phyloP scores from a whole-genome alignment of 2,113 vertebrate genomes.

The Lampris megalopsis region DNA sequence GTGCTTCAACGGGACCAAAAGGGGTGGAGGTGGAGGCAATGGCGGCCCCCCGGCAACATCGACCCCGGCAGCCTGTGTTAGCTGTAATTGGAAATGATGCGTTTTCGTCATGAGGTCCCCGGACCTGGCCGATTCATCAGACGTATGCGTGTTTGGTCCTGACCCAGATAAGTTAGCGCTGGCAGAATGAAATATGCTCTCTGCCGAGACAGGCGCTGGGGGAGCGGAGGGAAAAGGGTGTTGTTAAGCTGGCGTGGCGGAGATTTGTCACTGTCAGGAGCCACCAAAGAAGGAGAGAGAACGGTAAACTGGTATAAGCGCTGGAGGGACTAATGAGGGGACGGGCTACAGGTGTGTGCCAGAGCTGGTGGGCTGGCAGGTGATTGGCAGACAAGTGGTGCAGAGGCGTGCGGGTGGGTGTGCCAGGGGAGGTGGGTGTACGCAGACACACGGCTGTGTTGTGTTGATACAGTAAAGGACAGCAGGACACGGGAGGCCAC shows the following conservation, averaged over 20 bases:
- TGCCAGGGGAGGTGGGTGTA: too few species aligned
- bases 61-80: conserved; percentile 19
- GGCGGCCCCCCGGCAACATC: background rate
- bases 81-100: conserved; percentile 47
- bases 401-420: too few species aligned
- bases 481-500: conserved; percentile 13
- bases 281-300: conserved; percentile 39
- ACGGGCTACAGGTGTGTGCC: too few species aligned
- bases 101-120: conserved; percentile 46
- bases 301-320: conserved; percentile 2
- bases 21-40: conserved; percentile 13
- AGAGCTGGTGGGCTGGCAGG: too few species aligned
- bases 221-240: conserved; percentile 22
- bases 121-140: conserved; percentile 46
- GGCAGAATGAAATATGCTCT: conserved; percentile 54
- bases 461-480: conserved; percentile 25
- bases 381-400: too few species aligned
- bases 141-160: conserved; percentile 39
- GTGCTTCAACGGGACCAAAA: background rate
- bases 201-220: conserved; percentile 29
- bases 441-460: background rate
- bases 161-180: conserved; percentile 60
- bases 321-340: too few species aligned
- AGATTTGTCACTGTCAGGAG: conserved; percentile 64
- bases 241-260: conserved; percentile 27